Percentiles rank a stretch among this genome's conserved stretches.
Conservation (phyloP, 2,113 vertebrate genomes). For the Rhynchomys soricoides region DNA sequence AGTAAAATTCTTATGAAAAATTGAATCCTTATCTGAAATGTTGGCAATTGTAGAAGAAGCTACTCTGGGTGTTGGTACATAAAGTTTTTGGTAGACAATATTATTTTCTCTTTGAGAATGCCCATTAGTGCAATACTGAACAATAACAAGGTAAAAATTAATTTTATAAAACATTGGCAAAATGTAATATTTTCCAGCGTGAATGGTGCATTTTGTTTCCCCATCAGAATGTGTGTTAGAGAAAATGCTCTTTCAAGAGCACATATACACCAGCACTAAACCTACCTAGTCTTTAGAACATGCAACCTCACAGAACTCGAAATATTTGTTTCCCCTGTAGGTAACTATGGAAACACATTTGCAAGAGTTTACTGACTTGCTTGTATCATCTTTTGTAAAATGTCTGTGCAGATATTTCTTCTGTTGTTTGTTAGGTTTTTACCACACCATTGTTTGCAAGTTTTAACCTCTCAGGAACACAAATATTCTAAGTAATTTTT, state of each 20-base stretch:
- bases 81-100: not conserved
- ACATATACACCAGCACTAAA: too few species aligned
- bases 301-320: not conserved
- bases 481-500: not conserved
- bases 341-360: not conserved
- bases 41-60: not conserved
- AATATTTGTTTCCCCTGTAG: not conserved
- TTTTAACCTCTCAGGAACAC: not conserved
- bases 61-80: not conserved
- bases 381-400: not conserved
- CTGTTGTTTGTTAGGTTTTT: not conserved
- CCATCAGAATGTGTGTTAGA: not conserved
- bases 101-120: not conserved
- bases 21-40: not conserved
- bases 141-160: not conserved
- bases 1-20: not conserved
- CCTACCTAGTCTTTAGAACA: not conserved
- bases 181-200: not conserved
- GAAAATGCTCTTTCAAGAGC: not conserved
- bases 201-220: not conserved
- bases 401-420: not conserved
- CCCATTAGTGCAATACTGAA: not conserved
- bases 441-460: not conserved
- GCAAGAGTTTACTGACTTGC: not conserved
- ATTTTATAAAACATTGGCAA: not conserved